phyloP scores from a whole-genome alignment of 1,140 invertebrate genomes.

The Drosophila aff. region DNA sequence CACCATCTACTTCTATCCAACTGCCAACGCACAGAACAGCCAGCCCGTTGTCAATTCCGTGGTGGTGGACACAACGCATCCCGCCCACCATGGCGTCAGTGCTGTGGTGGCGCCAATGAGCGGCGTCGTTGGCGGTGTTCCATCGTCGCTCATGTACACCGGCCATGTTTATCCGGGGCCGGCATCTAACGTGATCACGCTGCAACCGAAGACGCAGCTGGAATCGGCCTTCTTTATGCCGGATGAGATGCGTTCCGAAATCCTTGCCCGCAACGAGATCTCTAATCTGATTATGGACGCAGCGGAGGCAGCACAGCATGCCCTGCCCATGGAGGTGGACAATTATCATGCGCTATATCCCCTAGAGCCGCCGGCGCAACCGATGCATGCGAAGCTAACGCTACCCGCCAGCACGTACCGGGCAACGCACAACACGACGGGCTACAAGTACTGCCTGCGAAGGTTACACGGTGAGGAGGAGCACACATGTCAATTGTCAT shows the following conservation, averaged over 20 bases:
- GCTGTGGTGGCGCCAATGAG: conserved; percentile 67
- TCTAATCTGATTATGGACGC: conserved; percentile 88
- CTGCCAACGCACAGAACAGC: conserved; percentile 84
- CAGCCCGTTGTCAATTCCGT: conserved; percentile 77
- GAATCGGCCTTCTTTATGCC: conserved; percentile 90
- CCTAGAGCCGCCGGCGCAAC: conserved; percentile 91
- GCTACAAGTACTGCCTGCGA: conserved; percentile 93
- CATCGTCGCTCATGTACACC: conserved; percentile 68
- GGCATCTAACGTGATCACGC: conserved; percentile 85
- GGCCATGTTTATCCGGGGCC: conserved; percentile 84
- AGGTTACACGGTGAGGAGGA: conserved; percentile 90
- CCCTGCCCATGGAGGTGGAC: conserved; percentile 94
- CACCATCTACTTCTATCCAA: conserved; percentile 96
- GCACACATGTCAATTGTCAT: background rate
- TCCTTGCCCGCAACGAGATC: conserved; percentile 90
- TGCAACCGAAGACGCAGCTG: conserved; percentile 86
- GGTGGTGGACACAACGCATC: conserved; percentile 69
- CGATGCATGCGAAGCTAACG: conserved; percentile 88
- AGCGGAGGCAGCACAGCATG: conserved; percentile 86
- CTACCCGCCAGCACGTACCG: conserved; percentile 95
- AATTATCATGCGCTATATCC: conserved; percentile 95
- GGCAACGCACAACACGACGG: conserved; percentile 95
- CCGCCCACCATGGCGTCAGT: conserved; percentile 65
- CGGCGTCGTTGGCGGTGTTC: conserved; percentile 50
- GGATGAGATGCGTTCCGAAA: conserved; percentile 91